phyloP scores from a whole-genome alignment of 2,888 invertebrate genomes.

The Apamea sordens region DNA sequence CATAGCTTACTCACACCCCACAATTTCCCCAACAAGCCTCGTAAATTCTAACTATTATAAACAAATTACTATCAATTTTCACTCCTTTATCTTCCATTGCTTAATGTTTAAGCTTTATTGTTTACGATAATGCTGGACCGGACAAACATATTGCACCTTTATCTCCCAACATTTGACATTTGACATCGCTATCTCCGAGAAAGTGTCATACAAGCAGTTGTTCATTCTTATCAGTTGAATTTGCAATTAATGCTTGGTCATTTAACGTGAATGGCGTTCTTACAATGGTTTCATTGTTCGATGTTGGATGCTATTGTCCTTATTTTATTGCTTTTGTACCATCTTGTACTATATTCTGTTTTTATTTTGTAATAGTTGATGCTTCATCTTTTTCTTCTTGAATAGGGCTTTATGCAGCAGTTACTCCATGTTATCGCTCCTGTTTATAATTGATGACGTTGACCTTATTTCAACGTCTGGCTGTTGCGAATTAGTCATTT shows the following conservation, averaged over 20 bases:
- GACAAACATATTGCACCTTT: slow-evolving; percentile 71
- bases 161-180: slow-evolving; percentile 76
- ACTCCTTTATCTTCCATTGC: slow-evolving; percentile 63
- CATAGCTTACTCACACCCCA: slow-evolving; percentile 31
- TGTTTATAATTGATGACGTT: slow-evolving; percentile 17
- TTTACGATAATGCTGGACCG: slow-evolving; percentile 63
- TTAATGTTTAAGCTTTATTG: slow-evolving; percentile 66
- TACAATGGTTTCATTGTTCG: slow-evolving; percentile 62
- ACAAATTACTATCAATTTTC: slow-evolving; percentile 66
- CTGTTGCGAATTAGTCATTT: background rate
- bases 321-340: slow-evolving; percentile 53
- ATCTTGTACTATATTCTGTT: slow-evolving; percentile 47
- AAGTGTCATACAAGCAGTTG: slow-evolving; percentile 84
- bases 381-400: slow-evolving; percentile 44
- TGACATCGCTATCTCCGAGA: slow-evolving; percentile 78
- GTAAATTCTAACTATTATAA: slow-evolving; percentile 55
- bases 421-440: slow-evolving; percentile 32
- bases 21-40: slow-evolving; percentile 42
- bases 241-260: slow-evolving; percentile 78
- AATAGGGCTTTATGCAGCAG: slow-evolving; percentile 34
- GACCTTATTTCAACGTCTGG: background rate
- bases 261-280: slow-evolving; percentile 66
- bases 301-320: slow-evolving; percentile 68
- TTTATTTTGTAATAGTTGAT: slow-evolving; percentile 52
- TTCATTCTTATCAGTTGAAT: slow-evolving; percentile 72